phyloP scores from a whole-genome alignment of 53 echinoderm and acorn worm genomes.

The Hippasteria phrygiana region DNA sequence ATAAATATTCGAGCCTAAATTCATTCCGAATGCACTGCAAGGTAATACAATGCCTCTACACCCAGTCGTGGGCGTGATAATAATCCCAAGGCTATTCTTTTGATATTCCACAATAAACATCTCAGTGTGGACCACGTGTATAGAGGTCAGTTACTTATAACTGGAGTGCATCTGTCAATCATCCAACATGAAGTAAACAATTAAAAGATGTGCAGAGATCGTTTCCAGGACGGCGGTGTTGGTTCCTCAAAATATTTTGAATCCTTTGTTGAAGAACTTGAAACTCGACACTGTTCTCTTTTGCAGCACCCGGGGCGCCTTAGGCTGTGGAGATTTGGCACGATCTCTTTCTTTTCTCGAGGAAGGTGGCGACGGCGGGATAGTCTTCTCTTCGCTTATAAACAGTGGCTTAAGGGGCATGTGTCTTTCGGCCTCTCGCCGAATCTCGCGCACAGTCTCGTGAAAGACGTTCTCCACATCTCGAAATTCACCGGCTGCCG shows the following conservation, averaged over 20 bases:
- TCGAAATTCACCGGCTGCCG: slow-evolving; percentile 90
- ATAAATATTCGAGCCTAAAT: too few species aligned
- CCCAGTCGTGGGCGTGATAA: too few species aligned
- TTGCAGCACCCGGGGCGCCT: slow-evolving; percentile 88
- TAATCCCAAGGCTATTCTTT: too few species aligned
- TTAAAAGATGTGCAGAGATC: too few species aligned
- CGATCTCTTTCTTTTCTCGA: slow-evolving; percentile 72
- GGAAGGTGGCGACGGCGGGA: slow-evolving; percentile 52
- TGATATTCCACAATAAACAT: too few species aligned
- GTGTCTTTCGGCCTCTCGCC: slow-evolving; percentile 89
- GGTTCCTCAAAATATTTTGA: slow-evolving; percentile 83
- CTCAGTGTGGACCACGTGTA: too few species aligned
- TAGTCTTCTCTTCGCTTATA: slow-evolving; percentile 91
- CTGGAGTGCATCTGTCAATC: too few species aligned
- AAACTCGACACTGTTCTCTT: slow-evolving; percentile 94
- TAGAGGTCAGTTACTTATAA: too few species aligned
- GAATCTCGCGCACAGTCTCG: slow-evolving; percentile 94
- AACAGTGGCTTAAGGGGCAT: slow-evolving; percentile 95
- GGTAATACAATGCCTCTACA: too few species aligned
- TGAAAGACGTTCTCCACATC: slow-evolving; percentile 92
- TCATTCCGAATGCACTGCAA: too few species aligned
- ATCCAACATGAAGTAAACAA: too few species aligned
- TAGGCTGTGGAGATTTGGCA: slow-evolving; percentile 75
- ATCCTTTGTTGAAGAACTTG: slow-evolving; percentile 96
- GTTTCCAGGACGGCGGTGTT: neutral